These are phyloP conservation scores for Ginglymostoma cirratum DNA, from an alignment of 2,113 vertebrate species.

Conservation along the genomic window DNA sequence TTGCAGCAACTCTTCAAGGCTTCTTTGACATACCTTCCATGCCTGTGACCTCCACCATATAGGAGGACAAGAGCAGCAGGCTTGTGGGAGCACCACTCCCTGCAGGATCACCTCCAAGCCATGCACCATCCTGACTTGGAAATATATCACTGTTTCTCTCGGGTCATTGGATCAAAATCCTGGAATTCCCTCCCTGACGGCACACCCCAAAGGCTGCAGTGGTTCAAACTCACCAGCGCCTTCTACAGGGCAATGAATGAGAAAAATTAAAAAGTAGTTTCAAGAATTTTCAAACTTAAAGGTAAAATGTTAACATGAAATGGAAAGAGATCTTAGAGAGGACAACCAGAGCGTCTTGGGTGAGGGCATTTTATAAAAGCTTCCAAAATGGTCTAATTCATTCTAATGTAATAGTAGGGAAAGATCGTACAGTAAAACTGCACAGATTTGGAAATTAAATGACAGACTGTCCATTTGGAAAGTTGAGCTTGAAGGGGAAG, in stretches of 20 bases:
- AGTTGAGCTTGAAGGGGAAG: background rate
- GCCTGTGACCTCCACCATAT: background rate
- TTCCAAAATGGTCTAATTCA: background rate
- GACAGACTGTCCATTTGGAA: background rate
- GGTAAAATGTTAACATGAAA: background rate
- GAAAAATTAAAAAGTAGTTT: background rate
- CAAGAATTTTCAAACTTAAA: background rate
- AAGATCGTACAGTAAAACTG: background rate
- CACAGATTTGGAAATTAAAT: background rate
- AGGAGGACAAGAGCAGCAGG: background rate
- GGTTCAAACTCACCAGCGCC: background rate
- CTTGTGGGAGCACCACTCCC: background rate
- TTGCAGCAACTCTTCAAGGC: background rate
- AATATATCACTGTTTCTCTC: background rate
- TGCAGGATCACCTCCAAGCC: background rate
- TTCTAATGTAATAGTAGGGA: background rate
- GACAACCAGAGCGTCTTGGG: background rate
- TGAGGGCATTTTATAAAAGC: background rate
- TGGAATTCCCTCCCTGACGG: background rate
- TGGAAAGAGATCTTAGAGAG: background rate
- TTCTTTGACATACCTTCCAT: background rate
- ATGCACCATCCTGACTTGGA: background rate
- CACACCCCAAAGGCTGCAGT: too few species aligned
- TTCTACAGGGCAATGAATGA: too few species aligned
- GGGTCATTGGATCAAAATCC: background rate